These are phyloP conservation scores for Gandaritis pyraliata DNA, from an alignment of 2,888 invertebrate genomes.

Conservation along the genomic window DNA sequence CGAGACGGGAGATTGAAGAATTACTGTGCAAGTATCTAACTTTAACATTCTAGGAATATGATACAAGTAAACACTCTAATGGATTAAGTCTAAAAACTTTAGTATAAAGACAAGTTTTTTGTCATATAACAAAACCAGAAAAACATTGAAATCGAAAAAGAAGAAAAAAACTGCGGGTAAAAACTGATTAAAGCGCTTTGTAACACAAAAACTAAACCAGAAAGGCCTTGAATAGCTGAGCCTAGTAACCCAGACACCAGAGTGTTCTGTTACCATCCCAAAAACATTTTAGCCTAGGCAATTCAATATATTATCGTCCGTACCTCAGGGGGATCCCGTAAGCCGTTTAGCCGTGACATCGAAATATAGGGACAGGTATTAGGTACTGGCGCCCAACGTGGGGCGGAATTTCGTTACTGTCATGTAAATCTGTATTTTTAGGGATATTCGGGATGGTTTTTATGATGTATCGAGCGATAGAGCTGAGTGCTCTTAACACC, in stretches of 20 bases:
- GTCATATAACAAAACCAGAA: too few relatives aligned
- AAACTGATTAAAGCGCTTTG: too few relatives aligned
- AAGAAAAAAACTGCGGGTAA: too few relatives aligned
- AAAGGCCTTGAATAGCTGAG: conserved; percentile 10
- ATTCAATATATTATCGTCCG: conserved; percentile 47
- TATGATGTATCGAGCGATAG: not conserved
- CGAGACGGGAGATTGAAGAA: conserved; percentile 12
- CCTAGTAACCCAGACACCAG: conserved; percentile 25
- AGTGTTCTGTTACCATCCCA: conserved; percentile 21
- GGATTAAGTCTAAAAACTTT: too few relatives aligned
- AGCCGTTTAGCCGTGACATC: conserved; percentile 51
- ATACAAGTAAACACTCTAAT: too few relatives aligned
- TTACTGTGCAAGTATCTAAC: not conserved
- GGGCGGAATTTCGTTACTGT: conserved; percentile 21
- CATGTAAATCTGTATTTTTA: conserved; percentile 11
- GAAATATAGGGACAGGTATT: conserved; percentile 45
- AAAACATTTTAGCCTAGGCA: conserved; percentile 43
- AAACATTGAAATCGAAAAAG: too few relatives aligned
- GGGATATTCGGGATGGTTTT: not conserved
- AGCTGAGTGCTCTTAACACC: not conserved
- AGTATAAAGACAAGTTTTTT: too few relatives aligned
- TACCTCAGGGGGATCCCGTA: conserved; percentile 43
- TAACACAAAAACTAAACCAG: too few relatives aligned
- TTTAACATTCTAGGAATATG: too few relatives aligned
- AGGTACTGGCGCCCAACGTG: conserved; percentile 47